Conservation (phyloP, 2,113 vertebrate species). For the Eudyptes chrysolophus region DNA sequence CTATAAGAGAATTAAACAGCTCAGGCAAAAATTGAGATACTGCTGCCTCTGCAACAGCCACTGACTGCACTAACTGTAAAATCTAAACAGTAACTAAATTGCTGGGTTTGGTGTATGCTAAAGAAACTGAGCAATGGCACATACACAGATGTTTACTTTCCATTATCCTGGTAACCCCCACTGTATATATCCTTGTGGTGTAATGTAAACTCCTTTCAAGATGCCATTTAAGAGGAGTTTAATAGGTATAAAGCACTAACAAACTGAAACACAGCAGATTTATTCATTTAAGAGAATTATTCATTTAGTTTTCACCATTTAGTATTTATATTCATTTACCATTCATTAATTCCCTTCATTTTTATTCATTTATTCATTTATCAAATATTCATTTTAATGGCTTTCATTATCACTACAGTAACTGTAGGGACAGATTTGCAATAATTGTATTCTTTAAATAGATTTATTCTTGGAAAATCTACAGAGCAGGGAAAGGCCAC, state of each 20-base stretch:
- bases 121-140: background rate
- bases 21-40: background rate
- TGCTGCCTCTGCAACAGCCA: background rate
- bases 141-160: background rate
- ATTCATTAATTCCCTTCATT: conserved; percentile 78
- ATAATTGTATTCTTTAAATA: conserved; percentile 69
- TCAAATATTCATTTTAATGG: conserved; percentile 80
- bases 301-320: conserved; percentile 77
- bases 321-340: conserved; percentile 73
- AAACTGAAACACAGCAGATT: conserved; percentile 58
- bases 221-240: conserved; percentile 41
- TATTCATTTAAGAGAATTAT: conserved; percentile 77
- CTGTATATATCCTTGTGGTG: background rate
- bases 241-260: conserved; percentile 31
- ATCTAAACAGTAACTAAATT: background rate
- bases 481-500: conserved; percentile 20
- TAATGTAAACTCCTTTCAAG: conserved; percentile 44
- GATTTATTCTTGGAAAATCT: conserved; percentile 66
- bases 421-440: conserved; percentile 53
- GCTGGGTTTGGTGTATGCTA: background rate
- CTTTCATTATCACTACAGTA: conserved; percentile 71
- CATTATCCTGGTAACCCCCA: background rate
- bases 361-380: conserved; percentile 79
- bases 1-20: background rate
- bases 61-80: background rate